Conservation (phyloP, 2,797 vertebrate genomes). For the Chelon auratus region DNA sequence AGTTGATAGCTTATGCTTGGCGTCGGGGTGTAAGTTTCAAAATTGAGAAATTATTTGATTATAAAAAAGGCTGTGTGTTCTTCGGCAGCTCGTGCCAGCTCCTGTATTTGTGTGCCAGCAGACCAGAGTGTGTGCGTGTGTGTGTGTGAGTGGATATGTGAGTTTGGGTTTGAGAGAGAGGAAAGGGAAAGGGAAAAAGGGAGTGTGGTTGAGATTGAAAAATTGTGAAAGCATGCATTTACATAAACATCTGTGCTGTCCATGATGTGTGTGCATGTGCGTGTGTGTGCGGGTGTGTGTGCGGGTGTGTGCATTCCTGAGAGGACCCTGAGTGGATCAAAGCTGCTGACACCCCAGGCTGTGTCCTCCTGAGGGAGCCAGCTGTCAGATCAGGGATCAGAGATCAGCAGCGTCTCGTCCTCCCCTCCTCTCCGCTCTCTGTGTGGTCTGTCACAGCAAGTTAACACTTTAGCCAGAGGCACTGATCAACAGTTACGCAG, state of each 20-base stretch:
- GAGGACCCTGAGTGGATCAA: conserved; percentile 74
- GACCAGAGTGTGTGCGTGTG: conserved; percentile 20
- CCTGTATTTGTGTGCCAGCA: conserved; percentile 55
- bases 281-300: conserved; percentile 28
- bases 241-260: conserved; percentile 23
- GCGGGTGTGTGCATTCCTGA: conserved; percentile 65
- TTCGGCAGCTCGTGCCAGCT: conserved; percentile 63
- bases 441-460: conserved; percentile 77
- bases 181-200: conserved; percentile 17
- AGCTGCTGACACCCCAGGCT: conserved; percentile 73
- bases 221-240: conserved; percentile 40
- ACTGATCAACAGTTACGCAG: conserved; percentile 60
- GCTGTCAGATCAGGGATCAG: conserved; percentile 77
- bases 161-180: conserved; percentile 27
- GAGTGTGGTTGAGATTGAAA: conserved; percentile 43
- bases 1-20: conserved; percentile 61
- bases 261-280: conserved; percentile 29
- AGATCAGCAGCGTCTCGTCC: conserved; percentile 68
- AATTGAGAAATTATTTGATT: conserved; percentile 80
- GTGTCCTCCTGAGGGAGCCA: conserved; percentile 71
- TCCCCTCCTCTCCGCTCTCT: conserved; percentile 54
- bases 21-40: conserved; percentile 70
- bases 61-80: conserved; percentile 76
- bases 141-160: conserved; percentile 8
- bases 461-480: conserved; percentile 67